Evolutionary conservation across 2,888 invertebrate species (phyloP).

Genomic region (Eubasilissa splendida): DNA sequence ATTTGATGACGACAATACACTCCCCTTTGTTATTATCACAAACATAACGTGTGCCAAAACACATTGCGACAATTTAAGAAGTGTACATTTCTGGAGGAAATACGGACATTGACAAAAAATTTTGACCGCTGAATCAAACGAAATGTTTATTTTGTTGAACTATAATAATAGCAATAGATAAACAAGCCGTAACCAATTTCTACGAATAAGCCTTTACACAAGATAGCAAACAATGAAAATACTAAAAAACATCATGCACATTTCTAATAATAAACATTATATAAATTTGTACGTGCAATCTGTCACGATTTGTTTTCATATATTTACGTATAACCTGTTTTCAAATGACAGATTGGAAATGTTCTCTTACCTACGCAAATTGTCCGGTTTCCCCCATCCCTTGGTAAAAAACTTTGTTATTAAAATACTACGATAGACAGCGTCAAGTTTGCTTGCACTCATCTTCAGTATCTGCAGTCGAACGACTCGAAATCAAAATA

Average conservation of each 20-base stretch:
- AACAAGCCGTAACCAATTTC: background rate
- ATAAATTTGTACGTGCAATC: conserved; percentile 45
- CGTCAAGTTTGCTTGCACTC: conserved; percentile 80
- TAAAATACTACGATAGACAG: conserved; percentile 88
- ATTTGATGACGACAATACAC: conserved; percentile 17
- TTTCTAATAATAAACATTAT: conserved; percentile 46
- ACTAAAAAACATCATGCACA: background rate
- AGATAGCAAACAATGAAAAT: background rate
- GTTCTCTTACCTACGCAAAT: conserved; percentile 80
- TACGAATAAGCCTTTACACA: background rate
- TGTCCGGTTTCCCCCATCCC: conserved; percentile 97
- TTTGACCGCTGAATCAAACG: conserved; percentile 7
- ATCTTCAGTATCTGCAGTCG: conserved; percentile 63
- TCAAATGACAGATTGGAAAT: conserved; percentile 18
- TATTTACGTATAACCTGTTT: background rate
- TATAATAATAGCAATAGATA: background rate
- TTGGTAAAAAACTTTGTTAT: conserved; percentile 94
- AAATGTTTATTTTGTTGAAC: background rate
- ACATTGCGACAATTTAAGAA: background rate
- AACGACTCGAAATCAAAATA: conserved; percentile 39
- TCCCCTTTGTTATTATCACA: background rate
- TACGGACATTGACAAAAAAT: background rate
- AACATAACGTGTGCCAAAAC: background rate
- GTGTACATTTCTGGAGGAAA: background rate
- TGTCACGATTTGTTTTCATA: conserved; percentile 33